Conservation (phyloP, 2,797 vertebrate species). For the Chaunax sp. region DNA sequence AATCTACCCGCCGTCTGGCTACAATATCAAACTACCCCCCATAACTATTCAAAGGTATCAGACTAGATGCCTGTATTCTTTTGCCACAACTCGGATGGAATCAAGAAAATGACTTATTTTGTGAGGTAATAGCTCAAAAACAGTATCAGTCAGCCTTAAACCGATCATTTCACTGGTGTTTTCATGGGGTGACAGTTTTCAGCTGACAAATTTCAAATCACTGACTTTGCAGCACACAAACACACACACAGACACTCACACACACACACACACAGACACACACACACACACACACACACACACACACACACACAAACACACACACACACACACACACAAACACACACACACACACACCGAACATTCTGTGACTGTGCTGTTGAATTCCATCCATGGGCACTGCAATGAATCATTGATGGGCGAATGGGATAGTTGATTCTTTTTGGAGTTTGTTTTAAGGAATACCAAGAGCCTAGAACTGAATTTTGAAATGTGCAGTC, state of each 20-base stretch:
- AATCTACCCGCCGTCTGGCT: constrained; percentile 47
- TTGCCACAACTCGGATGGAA: constrained; percentile 15
- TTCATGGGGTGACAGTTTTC: neutral
- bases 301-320: neutral
- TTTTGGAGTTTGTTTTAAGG: constrained; percentile 47
- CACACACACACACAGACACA: neutral
- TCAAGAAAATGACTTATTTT: constrained; percentile 8
- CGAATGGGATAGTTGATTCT: constrained; percentile 50
- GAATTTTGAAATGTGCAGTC: constrained; percentile 59
- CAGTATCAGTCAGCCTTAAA: neutral
- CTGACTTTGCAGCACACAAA: neutral
- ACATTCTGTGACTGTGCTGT: constrained; percentile 38
- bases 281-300: neutral
- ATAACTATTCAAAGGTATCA: constrained; percentile 61
- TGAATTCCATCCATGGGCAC: constrained; percentile 41
- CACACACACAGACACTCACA: neutral
- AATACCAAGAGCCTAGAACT: constrained; percentile 50
- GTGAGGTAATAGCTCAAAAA: constrained; percentile 8
- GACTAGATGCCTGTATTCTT: constrained; percentile 35
- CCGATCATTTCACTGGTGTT: neutral
- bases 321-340: neutral
- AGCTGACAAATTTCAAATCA: constrained; percentile 6
- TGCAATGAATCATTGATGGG: constrained; percentile 64
- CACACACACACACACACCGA: neutral
- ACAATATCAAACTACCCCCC: constrained; percentile 33